phyloP scores from a whole-genome alignment of 2,888 invertebrate genomes.

The Hydrotaea diabolus region DNA sequence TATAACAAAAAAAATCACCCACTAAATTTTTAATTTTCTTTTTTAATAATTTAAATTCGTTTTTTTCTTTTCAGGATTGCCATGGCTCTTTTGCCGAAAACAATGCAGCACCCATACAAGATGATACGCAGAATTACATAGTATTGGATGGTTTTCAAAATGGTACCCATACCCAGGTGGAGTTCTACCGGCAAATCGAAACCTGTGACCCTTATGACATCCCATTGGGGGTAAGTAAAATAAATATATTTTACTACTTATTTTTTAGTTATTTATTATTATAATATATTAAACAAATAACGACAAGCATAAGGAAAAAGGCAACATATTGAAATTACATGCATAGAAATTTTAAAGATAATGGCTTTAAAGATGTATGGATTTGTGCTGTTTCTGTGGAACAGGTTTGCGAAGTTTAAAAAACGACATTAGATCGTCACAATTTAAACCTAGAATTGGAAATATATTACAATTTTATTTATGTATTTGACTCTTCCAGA shows the following conservation, averaged over 20 bases:
- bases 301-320: no score
- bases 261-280: no score
- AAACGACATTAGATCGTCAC: constrained; percentile 60
- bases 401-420: constrained; percentile 47
- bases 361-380: constrained; percentile 4
- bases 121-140: constrained; percentile 91
- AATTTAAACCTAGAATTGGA: constrained; percentile 63
- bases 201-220: constrained; percentile 91
- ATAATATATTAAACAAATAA: neutral
- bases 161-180: constrained; percentile 90
- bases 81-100: constrained; percentile 85
- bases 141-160: constrained; percentile 90
- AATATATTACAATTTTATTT: neutral
- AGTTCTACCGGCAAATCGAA: constrained; percentile 89
- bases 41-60: neutral
- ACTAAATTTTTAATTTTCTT: no score
- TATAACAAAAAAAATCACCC: no score
- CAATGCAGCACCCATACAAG: constrained; percentile 86
- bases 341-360: neutral
- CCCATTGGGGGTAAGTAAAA: constrained; percentile 84
- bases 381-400: constrained; percentile 31
- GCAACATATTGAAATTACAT: neutral
- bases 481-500: no score
- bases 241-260: neutral
- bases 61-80: constrained; percentile 86